These are phyloP conservation scores for Acronicta alni DNA, from an alignment of 2,888 invertebrate genomes.

Conservation along the genomic window DNA sequence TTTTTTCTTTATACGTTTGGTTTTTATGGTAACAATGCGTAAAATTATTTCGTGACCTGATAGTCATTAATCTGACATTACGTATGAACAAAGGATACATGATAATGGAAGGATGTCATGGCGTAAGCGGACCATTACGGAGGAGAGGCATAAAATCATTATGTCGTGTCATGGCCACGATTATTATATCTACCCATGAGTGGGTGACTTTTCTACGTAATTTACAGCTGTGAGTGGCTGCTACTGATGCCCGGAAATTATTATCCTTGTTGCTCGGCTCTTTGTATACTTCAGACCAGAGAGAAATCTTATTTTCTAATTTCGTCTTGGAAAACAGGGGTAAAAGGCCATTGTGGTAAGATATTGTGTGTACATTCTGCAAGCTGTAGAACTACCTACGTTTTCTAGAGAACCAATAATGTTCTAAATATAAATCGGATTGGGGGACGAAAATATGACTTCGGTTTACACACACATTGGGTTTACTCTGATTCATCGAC, in stretches of 20 bases:
- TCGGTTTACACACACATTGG: conserved; percentile 11
- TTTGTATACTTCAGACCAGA: conserved; percentile 46
- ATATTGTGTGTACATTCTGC: conserved; percentile 16
- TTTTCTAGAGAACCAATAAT: conserved; percentile 25
- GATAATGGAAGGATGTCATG: conserved; percentile 49
- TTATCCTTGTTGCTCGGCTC: conserved; percentile 66
- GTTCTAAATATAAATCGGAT: conserved; percentile 24
- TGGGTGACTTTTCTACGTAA: conserved; percentile 63
- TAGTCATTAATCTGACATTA: conserved; percentile 38
- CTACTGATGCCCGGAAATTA: conserved; percentile 75
- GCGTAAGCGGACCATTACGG: conserved; percentile 55
- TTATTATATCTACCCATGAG: conserved; percentile 50
- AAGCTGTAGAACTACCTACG: conserved; percentile 7
- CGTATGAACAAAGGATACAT: conserved; percentile 44
- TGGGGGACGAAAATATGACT: conserved; percentile 29
- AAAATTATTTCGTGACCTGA: conserved; percentile 21
- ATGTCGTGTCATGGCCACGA: conserved; percentile 56
- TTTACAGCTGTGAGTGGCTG: conserved; percentile 62
- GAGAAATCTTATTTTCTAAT: conserved; percentile 54
- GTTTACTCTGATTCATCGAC: conserved; percentile 8
- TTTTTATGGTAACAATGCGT: conserved; percentile 14
- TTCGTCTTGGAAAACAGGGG: conserved; percentile 34
- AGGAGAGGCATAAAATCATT: conserved; percentile 53
- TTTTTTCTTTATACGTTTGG: conserved; percentile 20
- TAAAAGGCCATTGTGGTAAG: conserved; percentile 17